Conservation (phyloP, 2,113 vertebrate species). For the Sciurus niger region DNA sequence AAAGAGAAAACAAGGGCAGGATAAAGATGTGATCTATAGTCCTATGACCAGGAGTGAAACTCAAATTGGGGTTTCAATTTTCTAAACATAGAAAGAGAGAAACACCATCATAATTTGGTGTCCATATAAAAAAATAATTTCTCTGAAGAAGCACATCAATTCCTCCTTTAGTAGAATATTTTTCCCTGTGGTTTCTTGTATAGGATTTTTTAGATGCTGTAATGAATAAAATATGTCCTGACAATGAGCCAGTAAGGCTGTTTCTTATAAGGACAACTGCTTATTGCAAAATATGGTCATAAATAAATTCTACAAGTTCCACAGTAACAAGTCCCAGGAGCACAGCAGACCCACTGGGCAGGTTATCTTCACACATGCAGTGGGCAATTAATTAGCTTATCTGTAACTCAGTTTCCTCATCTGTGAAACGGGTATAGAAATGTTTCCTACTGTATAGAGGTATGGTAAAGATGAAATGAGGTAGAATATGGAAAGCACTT, state of each 20-base stretch:
- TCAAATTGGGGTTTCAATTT: neutral
- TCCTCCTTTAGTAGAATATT: neutral
- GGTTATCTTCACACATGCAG: neutral
- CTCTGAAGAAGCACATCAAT: neutral
- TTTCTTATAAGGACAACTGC: slow-evolving; percentile 32
- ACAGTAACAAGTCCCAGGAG: neutral
- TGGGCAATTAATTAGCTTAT: neutral
- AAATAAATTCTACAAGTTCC: neutral
- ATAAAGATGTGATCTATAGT: neutral
- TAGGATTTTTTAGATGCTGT: neutral
- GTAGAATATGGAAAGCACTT: neutral
- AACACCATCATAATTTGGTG: neutral
- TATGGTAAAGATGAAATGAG: neutral
- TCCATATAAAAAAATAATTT: neutral
- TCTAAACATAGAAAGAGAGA: slow-evolving; percentile 20
- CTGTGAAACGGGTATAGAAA: neutral
- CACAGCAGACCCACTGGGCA: neutral
- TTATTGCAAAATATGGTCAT: slow-evolving; percentile 18
- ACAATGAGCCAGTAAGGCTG: neutral
- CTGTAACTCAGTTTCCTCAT: neutral
- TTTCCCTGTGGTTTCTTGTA: slow-evolving; percentile 31
- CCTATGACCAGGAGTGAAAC: neutral
- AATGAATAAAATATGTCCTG: slow-evolving; percentile 44
- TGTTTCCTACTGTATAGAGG: neutral
- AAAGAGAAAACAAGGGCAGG: slow-evolving; percentile 8